These are phyloP conservation scores for Cydia strobilella DNA, from an alignment of 1,140 invertebrate genomes.

Conservation along the genomic window DNA sequence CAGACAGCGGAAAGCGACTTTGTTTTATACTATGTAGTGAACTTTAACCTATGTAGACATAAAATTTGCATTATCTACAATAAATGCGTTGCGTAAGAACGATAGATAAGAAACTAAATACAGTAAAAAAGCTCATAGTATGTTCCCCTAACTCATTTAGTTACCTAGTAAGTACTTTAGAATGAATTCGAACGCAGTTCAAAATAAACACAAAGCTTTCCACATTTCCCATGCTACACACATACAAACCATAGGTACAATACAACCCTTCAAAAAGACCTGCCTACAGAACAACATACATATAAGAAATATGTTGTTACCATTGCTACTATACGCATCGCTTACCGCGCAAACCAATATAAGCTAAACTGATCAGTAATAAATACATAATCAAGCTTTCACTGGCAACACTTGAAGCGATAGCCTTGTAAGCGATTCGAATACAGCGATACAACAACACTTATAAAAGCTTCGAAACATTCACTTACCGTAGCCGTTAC, in stretches of 20 bases:
- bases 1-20: too few species aligned
- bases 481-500: not conserved
- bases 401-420: not conserved
- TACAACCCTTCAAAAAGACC: not conserved
- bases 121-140: too few species aligned
- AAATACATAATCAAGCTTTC: too few species aligned
- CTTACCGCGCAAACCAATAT: not conserved
- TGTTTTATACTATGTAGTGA: too few species aligned
- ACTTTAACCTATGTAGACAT: too few species aligned
- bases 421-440: not conserved
- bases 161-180: not conserved
- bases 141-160: too few species aligned
- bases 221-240: not conserved
- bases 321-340: not conserved
- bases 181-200: not conserved
- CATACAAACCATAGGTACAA: conserved; percentile 1
- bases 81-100: too few species aligned
- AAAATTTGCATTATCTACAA: too few species aligned
- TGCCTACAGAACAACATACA: not conserved
- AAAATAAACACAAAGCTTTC: conserved; percentile 2
- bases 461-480: not conserved
- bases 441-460: not conserved
- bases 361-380: not conserved
- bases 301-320: not conserved
- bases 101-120: too few species aligned